Percentiles rank a stretch among this genome's conserved stretches.
Conservation (phyloP, 2,888 invertebrate genomes). For the Drosophila antonietae region DNA sequence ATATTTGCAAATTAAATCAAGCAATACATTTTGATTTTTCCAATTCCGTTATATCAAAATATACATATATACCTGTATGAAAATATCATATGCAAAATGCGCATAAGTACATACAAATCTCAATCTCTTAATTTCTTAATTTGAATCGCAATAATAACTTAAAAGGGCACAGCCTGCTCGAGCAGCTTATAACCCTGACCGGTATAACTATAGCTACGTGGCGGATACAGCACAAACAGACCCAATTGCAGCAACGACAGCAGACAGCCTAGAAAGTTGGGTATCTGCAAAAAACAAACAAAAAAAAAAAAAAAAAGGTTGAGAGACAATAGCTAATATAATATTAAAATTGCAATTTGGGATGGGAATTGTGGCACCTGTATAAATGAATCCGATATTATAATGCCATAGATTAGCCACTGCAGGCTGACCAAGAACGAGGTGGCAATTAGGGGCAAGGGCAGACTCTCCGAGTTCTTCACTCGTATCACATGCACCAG, state of each 20-base stretch:
- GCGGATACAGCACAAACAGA: constrained; percentile 90
- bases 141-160: constrained; percentile 11
- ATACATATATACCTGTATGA: constrained; percentile 57
- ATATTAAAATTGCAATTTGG: constrained; percentile 7
- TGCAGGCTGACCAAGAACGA: constrained; percentile 92
- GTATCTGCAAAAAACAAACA: constrained; percentile 86
- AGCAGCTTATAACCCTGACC: constrained; percentile 83
- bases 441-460: constrained; percentile 93
- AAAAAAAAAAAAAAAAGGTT: constrained; percentile 40
- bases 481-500: constrained; percentile 92
- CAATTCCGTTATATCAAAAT: constrained; percentile 57
- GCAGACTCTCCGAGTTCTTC: constrained; percentile 93
- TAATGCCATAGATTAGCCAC: constrained; percentile 93
- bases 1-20: constrained; percentile 66
- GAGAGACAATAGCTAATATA: neutral
- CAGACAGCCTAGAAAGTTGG: constrained; percentile 92
- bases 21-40: constrained; percentile 28
- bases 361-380: constrained; percentile 86
- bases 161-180: constrained; percentile 79
- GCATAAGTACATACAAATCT: constrained; percentile 57
- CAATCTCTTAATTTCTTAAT: constrained; percentile 10
- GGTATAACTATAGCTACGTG: constrained; percentile 82
- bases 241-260: constrained; percentile 89
- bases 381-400: constrained; percentile 92
- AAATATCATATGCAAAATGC: constrained; percentile 53